A percentile compares a stretch with the other conserved stretches of the same genome.
phyloP scores from a whole-genome alignment of 2,888 invertebrate species.

The Pseudococcus viburni region DNA sequence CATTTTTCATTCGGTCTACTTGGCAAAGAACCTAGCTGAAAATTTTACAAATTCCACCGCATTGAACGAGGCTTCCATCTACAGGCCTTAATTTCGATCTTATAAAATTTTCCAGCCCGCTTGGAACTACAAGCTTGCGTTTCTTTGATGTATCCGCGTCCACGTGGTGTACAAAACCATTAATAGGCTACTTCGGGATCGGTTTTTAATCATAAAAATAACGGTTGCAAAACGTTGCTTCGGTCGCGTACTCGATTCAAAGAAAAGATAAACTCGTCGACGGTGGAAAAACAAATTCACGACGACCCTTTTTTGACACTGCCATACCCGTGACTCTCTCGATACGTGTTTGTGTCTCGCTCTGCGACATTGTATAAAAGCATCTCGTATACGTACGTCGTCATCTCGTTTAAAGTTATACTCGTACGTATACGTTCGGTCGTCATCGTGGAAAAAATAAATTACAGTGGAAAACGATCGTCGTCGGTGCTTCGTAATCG shows the following conservation, averaged over 20 bases:
- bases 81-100: no score
- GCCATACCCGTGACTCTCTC: neutral
- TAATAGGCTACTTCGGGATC: neutral
- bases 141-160: neutral
- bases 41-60: no score
- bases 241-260: neutral
- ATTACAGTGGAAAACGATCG: constrained; percentile 23
- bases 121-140: neutral
- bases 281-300: constrained; percentile 27
- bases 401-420: neutral
- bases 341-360: neutral
- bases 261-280: constrained; percentile 13
- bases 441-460: constrained; percentile 13
- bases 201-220: constrained; percentile 23
- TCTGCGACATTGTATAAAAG: neutral
- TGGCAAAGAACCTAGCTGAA: no score
- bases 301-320: constrained; percentile 1
- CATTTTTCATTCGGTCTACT: no score
- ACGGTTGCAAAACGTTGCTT: neutral
- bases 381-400: neutral
- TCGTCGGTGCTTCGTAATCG: neutral
- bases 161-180: neutral
- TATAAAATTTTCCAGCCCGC: no score
- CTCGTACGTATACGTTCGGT: neutral
- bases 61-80: no score